Evolutionary conservation across 2,113 vertebrate genomes (phyloP), one percentile per base, ranked within the genome.

Genomic region (Pterophyllum scalare): DNA sequence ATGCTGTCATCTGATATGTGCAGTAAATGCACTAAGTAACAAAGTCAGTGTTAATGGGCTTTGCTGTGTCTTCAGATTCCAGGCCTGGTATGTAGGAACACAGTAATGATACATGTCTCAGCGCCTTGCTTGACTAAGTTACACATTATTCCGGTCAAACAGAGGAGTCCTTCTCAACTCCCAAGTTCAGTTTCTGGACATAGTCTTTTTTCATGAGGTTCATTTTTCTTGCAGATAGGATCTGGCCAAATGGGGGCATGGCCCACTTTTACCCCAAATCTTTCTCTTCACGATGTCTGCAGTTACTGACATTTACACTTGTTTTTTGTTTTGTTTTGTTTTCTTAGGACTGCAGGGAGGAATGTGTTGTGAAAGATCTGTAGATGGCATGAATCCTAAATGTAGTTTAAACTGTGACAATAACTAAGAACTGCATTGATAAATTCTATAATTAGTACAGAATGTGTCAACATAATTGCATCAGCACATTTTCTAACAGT

Each of bases 61-160:
- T 83, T 6, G 57, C 46, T 43, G 65, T 56, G 49, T 77, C 52
- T 80, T 80, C 82, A 88, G 57, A 78, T 79, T 79, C 82, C 77
- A 79, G 40, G 40, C 14, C 65, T 72, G 83, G 80, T 80, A 89
- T 90, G 88, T 64, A 82, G n/a, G 80, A 72, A 62, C 84, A 88
- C 52, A 35, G 82, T 83, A 83, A 91, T 82, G 87, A 59, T 76
- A 82, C 85, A 82, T 10, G 82, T 67, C 75, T 86, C 46, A 61
- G 77, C 87, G 84, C 77, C 60, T 87, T 46, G 77, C 75, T 65
- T 83, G 86, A 92, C 77, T 89, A 31, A 76, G 90, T 93, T 92
- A 80, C 90, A 91, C 72, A 61, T 80, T 80, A 81, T 83, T 67
- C 88, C 17, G 13, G 67, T 80, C 13, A 59, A 91, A 91, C 82